Conservation (phyloP, 1,140 invertebrate genomes). For the Papilio xuthus region DNA sequence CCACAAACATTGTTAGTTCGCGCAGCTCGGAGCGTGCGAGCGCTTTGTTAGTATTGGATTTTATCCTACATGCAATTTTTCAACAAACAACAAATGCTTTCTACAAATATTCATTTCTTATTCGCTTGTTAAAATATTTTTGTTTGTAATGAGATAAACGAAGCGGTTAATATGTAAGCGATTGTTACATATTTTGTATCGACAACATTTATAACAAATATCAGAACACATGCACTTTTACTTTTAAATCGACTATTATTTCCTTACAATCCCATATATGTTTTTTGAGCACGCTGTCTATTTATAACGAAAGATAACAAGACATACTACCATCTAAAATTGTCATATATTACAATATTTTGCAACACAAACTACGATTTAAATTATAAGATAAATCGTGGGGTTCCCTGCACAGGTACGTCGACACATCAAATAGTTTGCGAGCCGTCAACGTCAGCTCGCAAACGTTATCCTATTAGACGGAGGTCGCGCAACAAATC, state of each 20-base stretch:
- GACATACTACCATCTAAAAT: not conserved
- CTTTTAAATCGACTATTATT: not conserved
- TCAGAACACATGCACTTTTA: too few relatives aligned
- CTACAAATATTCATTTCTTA: not conserved
- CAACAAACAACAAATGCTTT: constrained; percentile 17
- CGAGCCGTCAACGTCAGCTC: constrained; percentile 38
- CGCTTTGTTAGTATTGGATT: constrained; percentile 20
- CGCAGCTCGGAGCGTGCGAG: constrained; percentile 9
- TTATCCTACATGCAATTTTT: constrained; percentile 24
- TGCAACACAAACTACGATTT: not conserved
- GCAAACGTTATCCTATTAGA: constrained; percentile 46
- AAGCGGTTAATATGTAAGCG: not conserved
- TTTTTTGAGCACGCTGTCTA: not conserved
- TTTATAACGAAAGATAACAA: not conserved
- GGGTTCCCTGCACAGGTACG: not conserved
- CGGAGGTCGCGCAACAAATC: constrained; percentile 47
- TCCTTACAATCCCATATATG: not conserved
- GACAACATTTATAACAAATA: too few relatives aligned
- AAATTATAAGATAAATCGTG: not conserved
- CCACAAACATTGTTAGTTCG: constrained; percentile 7
- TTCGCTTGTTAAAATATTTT: not conserved
- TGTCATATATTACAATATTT: not conserved
- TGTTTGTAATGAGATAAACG: not conserved
- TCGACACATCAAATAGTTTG: constrained; percentile 12
- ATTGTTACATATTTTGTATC: not conserved